Evolutionary conservation across 2,113 vertebrate species (phyloP).

Genomic region (Tachysurus fulvidraco): DNA sequence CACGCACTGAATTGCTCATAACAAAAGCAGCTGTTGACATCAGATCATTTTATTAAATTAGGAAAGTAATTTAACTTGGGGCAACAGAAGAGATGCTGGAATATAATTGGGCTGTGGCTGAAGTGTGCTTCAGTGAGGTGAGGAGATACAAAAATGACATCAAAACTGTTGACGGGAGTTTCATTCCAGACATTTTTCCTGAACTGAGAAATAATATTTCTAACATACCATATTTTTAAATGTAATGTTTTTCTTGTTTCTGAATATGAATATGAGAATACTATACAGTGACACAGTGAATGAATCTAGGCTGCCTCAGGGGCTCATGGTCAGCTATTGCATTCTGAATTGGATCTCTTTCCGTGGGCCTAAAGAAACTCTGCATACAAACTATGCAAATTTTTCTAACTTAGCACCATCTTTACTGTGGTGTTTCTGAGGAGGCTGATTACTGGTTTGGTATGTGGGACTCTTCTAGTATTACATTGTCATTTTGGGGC

Average conservation of each 20-base stretch:
- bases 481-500: neutral
- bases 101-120: slow-evolving; percentile 12
- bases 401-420: neutral
- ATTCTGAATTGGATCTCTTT: neutral
- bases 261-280: neutral
- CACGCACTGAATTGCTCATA: slow-evolving; percentile 21
- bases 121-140: slow-evolving; percentile 10
- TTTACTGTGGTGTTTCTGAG: neutral
- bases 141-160: neutral
- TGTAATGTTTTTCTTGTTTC: neutral
- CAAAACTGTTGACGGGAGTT: neutral
- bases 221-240: too few relatives aligned
- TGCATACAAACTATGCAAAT: too few relatives aligned
- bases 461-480: neutral
- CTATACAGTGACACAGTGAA: neutral
- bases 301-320: neutral
- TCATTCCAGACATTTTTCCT: slow-evolving; percentile 4
- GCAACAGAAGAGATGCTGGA: neutral
- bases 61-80: slow-evolving; percentile 10
- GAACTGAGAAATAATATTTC: neutral
- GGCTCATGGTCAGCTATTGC: neutral
- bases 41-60: slow-evolving; percentile 8
- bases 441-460: neutral
- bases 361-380: neutral
- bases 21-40: slow-evolving; percentile 23